A percentile compares a stretch with the other conserved stretches of the same genome.
These are phyloP conservation scores for Latrodectus elegans DNA, from an alignment of 2,888 invertebrate genomes.

Conservation along the genomic window DNA sequence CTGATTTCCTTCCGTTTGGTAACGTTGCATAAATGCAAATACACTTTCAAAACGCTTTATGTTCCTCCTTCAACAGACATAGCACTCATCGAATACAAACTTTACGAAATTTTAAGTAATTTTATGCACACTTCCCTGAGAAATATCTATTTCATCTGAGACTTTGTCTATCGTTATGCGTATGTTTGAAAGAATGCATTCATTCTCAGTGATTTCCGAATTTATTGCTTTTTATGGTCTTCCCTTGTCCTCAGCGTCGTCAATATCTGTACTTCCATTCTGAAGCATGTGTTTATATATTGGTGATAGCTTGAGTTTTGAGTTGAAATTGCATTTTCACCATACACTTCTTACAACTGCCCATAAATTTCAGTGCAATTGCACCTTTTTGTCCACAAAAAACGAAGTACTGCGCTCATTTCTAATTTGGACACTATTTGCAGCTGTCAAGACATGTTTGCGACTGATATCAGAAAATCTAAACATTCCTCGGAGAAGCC, in stretches of 20 bases:
- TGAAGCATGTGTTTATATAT: slow-evolving; percentile 2
- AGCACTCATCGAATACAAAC: neutral
- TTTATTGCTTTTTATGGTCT: slow-evolving; percentile 8
- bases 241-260: slow-evolving; percentile 9
- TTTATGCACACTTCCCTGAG: neutral
- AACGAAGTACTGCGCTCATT: neutral
- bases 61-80: neutral
- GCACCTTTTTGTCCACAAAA: slow-evolving; percentile 8
- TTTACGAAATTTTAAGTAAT: neutral
- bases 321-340: slow-evolving; percentile 20
- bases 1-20: slow-evolving; percentile 10
- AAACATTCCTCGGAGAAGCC: no score
- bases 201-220: neutral
- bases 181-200: slow-evolving; percentile 21
- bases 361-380: slow-evolving; percentile 1
- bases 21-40: neutral
- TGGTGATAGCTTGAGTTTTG: slow-evolving; percentile 17
- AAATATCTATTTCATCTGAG: neutral
- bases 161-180: slow-evolving; percentile 7
- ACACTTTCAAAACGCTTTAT: slow-evolving; percentile 8
- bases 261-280: slow-evolving; percentile 21
- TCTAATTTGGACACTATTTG: no score
- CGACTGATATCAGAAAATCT: no score
- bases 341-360: slow-evolving; percentile 11
- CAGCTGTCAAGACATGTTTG: no score